Base-by-base conservation (phyloP, 2,797 vertebrate genomes). In the Pterois miles region DNA sequence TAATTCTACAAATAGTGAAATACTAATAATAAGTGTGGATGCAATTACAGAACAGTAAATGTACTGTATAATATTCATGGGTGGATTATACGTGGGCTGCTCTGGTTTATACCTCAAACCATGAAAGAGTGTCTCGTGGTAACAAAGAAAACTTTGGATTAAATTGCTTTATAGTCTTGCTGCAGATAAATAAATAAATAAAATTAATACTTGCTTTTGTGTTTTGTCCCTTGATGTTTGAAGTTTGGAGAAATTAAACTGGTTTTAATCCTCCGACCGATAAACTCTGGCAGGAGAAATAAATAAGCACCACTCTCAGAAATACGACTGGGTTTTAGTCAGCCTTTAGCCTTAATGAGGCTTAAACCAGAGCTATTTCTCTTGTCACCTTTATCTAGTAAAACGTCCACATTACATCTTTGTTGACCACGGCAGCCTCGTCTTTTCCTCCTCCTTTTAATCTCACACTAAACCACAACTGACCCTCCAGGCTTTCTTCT, bases 301-400 rank as follows among this genome's bases (percentile, higher is more conserved):
- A 80, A 88, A 87, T 52, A 57, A 82, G 66, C 68, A 48, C 23
- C 62, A n/a, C 52, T 52, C 50, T 63, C 38, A 76, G 53, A 80
- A 73, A 81, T 56, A 77, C 53, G 27, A 23, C 48, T 27, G 27
- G 12, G 52, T 60, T 84, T 87, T 77, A 82, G 60, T 81, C 78
- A 60, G 74, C 86, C 56, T 76, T 80, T 71, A 63, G 31, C 66
- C 56, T 73, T 90, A 88, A 91, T 90, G 87, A 91, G 81, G 20
- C 70, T 76, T 76, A 86, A 84, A 88, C 74, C 72, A 73, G 74
- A 76, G 68, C 64, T 79, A 88, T 86, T 88, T 52, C 72, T 88
- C 88, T 83, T 92, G 86, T 89, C 85, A 64, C 76, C 89, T 87
- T 89, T 83, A 90, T 92, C 89, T 86, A 79, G 78, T 69, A 68